Base-by-base conservation (phyloP, 1,140 invertebrate genomes). In the Anoplolepis gracilipes region DNA sequence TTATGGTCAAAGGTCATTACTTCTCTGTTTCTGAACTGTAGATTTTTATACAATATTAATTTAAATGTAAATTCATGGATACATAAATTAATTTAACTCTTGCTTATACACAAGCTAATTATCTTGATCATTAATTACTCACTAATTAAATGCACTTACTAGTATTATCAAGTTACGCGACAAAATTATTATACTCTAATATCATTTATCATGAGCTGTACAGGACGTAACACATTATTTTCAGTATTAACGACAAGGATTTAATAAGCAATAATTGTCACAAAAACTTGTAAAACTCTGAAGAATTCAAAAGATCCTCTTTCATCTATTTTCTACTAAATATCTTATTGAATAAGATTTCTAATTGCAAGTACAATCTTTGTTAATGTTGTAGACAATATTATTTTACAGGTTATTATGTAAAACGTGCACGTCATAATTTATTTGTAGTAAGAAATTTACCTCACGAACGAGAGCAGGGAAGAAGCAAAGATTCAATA, bases 91-190 rank as follows among this genome's bases (percentile, higher is more conserved):
- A 82, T 82, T 82, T 72, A 72, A 82, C 53, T 57, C 42, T 33
- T 70, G 36, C 1, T 72, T 72, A 53, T 72, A 81, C 36, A 25
- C 7, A 57, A 57, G 53, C 22, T n/a, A 82, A 82, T 82, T 82
- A 82, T 73, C 53, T 46, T 28, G 53, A 73, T 82, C 59, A 73
- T 82, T 82, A 82, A 82, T 82, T 82, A 42, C 36, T 72, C 42
- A 61, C 4, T 55, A 28, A 73, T 73, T 73, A 30, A 82, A 59
- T 55, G 22, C 53, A 59, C 36, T 62, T 33, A 36, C 28, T 11
- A 59, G 4, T 33, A 33, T 33, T n/a, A 13, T 61, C 1, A 42
- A 8, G 11, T 42, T 73, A 72, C 8, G 30, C 7, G 36, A 0
- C 19, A 19, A 6, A 82, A 61, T 33, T 46, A 11, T 33, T 59